Percentiles rank a stretch among this genome's conserved stretches.
phyloP scores from a whole-genome alignment of 2,113 vertebrate species.

The Suricata suricatta region DNA sequence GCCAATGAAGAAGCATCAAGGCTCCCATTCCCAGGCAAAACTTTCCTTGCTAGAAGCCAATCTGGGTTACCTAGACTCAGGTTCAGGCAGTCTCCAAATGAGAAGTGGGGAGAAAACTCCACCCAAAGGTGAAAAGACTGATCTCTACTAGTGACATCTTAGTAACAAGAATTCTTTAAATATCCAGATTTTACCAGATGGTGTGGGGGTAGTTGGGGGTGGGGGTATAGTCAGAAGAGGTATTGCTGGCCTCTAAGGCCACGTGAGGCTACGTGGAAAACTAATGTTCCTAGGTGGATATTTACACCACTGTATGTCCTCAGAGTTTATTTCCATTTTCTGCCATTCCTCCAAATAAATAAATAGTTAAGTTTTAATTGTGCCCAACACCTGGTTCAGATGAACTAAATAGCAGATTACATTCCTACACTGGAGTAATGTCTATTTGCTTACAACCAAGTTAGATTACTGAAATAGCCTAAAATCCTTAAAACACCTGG shows the following conservation, averaged over 20 bases:
- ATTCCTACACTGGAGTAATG: background rate
- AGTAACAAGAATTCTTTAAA: constrained; percentile 31
- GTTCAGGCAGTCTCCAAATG: background rate
- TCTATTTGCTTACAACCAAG: constrained; percentile 30
- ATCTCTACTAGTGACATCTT: background rate
- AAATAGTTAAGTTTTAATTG: background rate
- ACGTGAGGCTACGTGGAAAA: constrained; percentile 39
- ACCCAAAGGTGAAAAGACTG: background rate
- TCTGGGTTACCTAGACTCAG: background rate
- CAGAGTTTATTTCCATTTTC: constrained; percentile 9
- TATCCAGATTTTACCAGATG: background rate
- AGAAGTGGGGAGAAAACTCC: background rate
- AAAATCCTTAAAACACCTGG: background rate
- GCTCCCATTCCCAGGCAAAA: background rate
- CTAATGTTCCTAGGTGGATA: background rate
- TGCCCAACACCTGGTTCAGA: background rate
- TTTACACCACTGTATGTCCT: background rate
- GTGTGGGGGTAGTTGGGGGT: background rate
- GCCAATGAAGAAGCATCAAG: background rate
- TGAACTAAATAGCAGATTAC: background rate
- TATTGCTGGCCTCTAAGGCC: background rate
- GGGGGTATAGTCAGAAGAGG: background rate
- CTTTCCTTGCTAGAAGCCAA: constrained; percentile 31
- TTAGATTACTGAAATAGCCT: background rate
- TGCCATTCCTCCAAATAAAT: background rate